Base-by-base conservation (phyloP, 2,113 vertebrate genomes). In the Trogon surrucura region DNA sequence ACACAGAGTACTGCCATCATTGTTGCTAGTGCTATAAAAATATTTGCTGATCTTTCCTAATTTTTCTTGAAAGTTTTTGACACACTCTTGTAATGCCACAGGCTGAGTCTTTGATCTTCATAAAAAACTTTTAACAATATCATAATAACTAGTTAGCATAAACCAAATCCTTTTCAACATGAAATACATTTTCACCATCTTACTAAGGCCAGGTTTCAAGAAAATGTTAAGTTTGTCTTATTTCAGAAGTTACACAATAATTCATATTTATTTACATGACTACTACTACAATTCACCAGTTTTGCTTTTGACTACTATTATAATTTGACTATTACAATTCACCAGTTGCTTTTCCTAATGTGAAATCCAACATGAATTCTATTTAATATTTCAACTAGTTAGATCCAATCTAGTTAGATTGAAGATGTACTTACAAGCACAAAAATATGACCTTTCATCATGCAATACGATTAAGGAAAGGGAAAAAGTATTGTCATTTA, bases 101-200 rank as follows among this genome's bases (percentile, higher is more conserved):
- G 75, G 89, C 77, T 88, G 88, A 72, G 54, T 58, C 60, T 95
- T 90, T 85, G 75, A 93, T 95, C 79, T 87, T 84, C 30, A 7
- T 36, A 62, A 94, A 79, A 79, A 94, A 48, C 6, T 80, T 93
- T 26, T 61, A 96, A 85, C 25, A 90, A 60, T 78, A 64, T 5
- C n/a, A 30, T 60, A 86, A 32, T 84, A 84, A 88, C 25, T 50
- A 3, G 20, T 65, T 95, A 78, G 25, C 32, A 53, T 38, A 62
- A 75, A 71, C 11, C 21, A 32, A 73, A 79, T 50, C 19, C 6
- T 69, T 79, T 78, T 30, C 30, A 78, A 65, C 11, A 79, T 3
- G 36, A 92, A 88, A 36, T 30, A 85, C 7, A 14, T 38, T 94
- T 86, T 66, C 27, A 51, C 10, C 15, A 36, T 75, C 90, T 89